Evolutionary conservation across 2,797 vertebrate species (phyloP).

Genomic region (Aratinga solstitialis): DNA sequence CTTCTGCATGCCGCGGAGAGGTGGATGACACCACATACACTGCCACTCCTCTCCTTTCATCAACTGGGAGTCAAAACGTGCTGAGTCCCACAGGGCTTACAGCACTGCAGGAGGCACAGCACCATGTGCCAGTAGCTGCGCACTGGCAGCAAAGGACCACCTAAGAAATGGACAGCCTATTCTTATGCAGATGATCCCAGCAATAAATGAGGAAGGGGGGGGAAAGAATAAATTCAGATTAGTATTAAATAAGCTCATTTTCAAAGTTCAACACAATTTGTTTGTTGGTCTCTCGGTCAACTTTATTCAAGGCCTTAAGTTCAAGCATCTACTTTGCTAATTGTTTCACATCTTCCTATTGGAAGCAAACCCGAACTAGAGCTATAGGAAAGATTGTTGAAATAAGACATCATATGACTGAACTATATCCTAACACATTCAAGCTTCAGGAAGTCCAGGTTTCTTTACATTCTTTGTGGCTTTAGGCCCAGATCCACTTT

Average conservation of each 20-base stretch:
- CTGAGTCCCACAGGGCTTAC: rapidly evolving
- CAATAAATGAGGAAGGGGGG: not conserved
- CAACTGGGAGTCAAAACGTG: not conserved
- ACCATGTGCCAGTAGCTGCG: not conserved
- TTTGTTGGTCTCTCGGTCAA: not conserved
- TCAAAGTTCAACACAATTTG: not conserved
- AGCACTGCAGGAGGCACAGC: not conserved
- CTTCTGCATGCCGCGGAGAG: not conserved
- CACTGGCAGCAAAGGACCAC: not conserved
- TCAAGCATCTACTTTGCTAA: not conserved
- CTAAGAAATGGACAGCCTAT: not conserved
- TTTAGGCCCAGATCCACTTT: not conserved
- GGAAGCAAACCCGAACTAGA: not conserved
- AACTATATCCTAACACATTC: not conserved
- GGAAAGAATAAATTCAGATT: not conserved
- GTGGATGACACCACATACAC: not conserved
- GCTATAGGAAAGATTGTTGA: not conserved
- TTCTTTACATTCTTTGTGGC: not conserved
- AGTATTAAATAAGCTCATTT: not conserved
- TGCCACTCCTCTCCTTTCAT: not conserved
- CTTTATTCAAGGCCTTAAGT: not conserved
- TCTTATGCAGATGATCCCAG: not conserved
- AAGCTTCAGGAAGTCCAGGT: not conserved
- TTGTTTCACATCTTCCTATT: not conserved
- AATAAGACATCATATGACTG: not conserved